A percentile compares a stretch with the other conserved stretches of the same genome.
Evolutionary conservation across 2,888 invertebrate genomes (phyloP).

Genomic region (Rhimphoctona megacephalus): DNA sequence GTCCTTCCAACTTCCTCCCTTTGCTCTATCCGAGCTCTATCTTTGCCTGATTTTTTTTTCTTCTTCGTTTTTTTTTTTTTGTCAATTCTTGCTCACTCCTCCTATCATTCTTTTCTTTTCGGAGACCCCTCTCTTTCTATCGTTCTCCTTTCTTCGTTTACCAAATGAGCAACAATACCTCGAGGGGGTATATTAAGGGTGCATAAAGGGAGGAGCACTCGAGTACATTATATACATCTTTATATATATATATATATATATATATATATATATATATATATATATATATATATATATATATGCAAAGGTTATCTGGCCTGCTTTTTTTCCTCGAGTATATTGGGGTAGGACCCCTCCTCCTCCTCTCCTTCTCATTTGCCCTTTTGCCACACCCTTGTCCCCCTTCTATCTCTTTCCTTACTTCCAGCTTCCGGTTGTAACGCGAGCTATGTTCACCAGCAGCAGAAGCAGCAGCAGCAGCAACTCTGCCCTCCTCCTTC

Average conservation of each 20-base stretch:
- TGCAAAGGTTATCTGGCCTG: conserved; percentile 56
- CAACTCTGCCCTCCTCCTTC: conserved; percentile 9
- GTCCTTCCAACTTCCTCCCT: conserved; percentile 64
- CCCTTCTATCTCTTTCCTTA: conserved; percentile 73
- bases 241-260: too few relatives aligned
- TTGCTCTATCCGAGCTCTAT: conserved; percentile 41
- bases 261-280: conserved; percentile 74
- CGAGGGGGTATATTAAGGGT: conserved; percentile 78
- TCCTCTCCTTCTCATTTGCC: conserved; percentile 56
- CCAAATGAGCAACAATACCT: conserved; percentile 82
- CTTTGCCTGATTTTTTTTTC: conserved; percentile 11
- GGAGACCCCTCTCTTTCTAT: conserved; percentile 3
- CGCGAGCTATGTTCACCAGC: conserved; percentile 76
- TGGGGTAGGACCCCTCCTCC: conserved; percentile 76
- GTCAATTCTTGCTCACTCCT: conserved; percentile 27
- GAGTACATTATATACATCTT: conserved; percentile 82
- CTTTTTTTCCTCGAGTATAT: conserved; percentile 67
- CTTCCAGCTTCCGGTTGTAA: conserved; percentile 84
- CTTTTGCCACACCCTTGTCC: conserved; percentile 69
- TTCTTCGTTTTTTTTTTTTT: conserved; percentile 5
- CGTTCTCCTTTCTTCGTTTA: conserved; percentile 46
- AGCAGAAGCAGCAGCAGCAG: conserved; percentile 11
- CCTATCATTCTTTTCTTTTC: conserved; percentile 42
- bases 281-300: conserved; percentile 16
- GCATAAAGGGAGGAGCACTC: conserved; percentile 81